Conservation (phyloP, 1,140 invertebrate species). For the Galleria mellonella region DNA sequence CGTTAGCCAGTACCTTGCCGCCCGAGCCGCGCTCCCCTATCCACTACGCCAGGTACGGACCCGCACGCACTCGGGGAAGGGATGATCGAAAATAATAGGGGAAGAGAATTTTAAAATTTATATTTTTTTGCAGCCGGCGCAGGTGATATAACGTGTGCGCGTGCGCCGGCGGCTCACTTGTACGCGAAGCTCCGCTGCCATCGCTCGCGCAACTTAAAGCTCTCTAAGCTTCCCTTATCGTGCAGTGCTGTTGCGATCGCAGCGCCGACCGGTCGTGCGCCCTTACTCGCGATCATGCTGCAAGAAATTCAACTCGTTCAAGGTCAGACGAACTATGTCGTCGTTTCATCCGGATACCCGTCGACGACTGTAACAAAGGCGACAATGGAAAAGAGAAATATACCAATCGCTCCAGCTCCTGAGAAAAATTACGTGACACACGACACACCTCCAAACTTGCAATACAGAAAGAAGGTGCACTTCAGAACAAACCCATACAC, state of each 20-base stretch:
- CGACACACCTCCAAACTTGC: conserved; percentile 54
- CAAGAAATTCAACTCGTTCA: conserved; percentile 73
- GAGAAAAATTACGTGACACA: conserved; percentile 57
- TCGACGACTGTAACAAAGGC: conserved; percentile 49
- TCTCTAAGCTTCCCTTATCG: conserved; percentile 48
- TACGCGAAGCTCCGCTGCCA: conserved; percentile 56
- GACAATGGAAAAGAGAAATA: conserved; percentile 47
- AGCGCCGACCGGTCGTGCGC: conserved; percentile 47
- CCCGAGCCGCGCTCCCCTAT: conserved; percentile 30
- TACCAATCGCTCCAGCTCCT: conserved; percentile 67
- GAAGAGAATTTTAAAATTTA: conserved; percentile 73
- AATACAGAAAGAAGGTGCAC: conserved; percentile 78
- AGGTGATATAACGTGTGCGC: conserved; percentile 72
- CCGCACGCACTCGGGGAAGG: conserved; percentile 66
- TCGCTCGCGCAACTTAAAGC: conserved; percentile 41
- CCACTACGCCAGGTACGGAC: conserved; percentile 62
- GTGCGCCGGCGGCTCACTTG: conserved; percentile 67
- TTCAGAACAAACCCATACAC: conserved; percentile 78
- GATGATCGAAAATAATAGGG: conserved; percentile 73
- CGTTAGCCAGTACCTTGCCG: conserved; percentile 45
- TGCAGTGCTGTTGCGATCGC: conserved; percentile 55
- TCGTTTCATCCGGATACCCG: conserved; percentile 70
- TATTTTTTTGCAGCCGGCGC: conserved; percentile 71
- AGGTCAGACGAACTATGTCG: conserved; percentile 75
- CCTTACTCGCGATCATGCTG: conserved; percentile 48